Evolutionary conservation across 1,140 invertebrate species (phyloP).

Genomic region (Leptinotarsa defecta): DNA sequence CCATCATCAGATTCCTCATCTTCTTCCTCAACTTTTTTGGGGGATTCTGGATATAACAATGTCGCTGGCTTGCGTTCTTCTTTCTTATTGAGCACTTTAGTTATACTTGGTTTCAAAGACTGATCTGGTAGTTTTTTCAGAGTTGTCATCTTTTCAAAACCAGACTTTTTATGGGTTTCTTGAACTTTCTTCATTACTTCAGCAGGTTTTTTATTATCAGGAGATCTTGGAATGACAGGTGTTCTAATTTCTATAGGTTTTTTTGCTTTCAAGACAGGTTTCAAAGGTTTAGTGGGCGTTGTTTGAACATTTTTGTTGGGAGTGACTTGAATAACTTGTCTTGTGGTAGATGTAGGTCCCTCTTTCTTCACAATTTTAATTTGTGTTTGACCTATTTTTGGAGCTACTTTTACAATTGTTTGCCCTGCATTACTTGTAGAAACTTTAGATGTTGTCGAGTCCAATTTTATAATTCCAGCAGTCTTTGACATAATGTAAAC

Average conservation of each 20-base stretch:
- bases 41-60: neutral
- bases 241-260: constrained; percentile 20
- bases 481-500: constrained; percentile 78
- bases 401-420: constrained; percentile 52
- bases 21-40: constrained; percentile 13
- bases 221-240: neutral
- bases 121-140: constrained; percentile 21
- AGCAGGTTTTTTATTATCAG: neutral
- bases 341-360: constrained; percentile 28
- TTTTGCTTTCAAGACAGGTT: constrained; percentile 21
- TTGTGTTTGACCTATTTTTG: constrained; percentile 54
- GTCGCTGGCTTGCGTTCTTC: constrained; percentile 9
- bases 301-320: neutral
- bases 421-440: constrained; percentile 47
- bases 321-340: constrained; percentile 38
- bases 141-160: constrained; percentile 14
- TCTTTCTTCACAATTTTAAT: constrained; percentile 53
- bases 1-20: constrained; percentile 54
- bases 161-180: neutral
- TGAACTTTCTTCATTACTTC: neutral
- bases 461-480: constrained; percentile 59
- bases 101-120: constrained; percentile 10
- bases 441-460: constrained; percentile 54
- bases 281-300: constrained; percentile 7
- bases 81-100: constrained; percentile 25